These are phyloP conservation scores for Drosophila grimshawi DNA, from an alignment of 1,140 invertebrate genomes.

Conservation along the genomic window DNA sequence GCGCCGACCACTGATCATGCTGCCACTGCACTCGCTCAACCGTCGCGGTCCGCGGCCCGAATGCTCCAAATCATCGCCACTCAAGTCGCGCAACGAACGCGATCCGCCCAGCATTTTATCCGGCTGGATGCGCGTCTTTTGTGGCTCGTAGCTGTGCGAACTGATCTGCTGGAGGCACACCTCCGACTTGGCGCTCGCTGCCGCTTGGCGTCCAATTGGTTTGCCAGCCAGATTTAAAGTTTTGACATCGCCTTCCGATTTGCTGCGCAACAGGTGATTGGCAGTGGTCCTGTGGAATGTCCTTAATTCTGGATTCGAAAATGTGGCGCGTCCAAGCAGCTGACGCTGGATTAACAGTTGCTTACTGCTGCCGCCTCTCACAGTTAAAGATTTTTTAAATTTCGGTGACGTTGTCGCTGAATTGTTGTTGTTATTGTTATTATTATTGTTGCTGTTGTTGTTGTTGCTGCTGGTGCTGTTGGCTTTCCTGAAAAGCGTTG, in stretches of 20 bases:
- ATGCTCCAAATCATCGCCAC: conserved; percentile 40
- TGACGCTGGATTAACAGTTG: conserved; percentile 41
- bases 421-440: conserved; percentile 26
- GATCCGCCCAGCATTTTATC: conserved; percentile 59
- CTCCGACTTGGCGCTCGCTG: conserved; percentile 76
- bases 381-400: conserved; percentile 18
- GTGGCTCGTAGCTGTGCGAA: conserved; percentile 70
- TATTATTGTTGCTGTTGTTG: conserved; percentile 36
- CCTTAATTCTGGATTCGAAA: conserved; percentile 69
- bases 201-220: conserved; percentile 28
- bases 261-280: conserved; percentile 70
- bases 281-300: conserved; percentile 12
- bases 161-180: conserved; percentile 78
- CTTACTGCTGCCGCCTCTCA: conserved; percentile 28
- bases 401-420: conserved; percentile 48
- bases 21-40: conserved; percentile 73
- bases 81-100: conserved; percentile 74
- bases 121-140: neutral
- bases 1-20: conserved; percentile 26
- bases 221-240: conserved; percentile 32
- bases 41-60: conserved; percentile 44
- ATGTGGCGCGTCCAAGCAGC: conserved; percentile 55
- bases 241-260: conserved; percentile 74
- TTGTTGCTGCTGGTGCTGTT: conserved; percentile 50
- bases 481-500: conserved; percentile 63